Base-by-base conservation (phyloP, 2,888 invertebrate species). In the Idaea straminata region DNA sequence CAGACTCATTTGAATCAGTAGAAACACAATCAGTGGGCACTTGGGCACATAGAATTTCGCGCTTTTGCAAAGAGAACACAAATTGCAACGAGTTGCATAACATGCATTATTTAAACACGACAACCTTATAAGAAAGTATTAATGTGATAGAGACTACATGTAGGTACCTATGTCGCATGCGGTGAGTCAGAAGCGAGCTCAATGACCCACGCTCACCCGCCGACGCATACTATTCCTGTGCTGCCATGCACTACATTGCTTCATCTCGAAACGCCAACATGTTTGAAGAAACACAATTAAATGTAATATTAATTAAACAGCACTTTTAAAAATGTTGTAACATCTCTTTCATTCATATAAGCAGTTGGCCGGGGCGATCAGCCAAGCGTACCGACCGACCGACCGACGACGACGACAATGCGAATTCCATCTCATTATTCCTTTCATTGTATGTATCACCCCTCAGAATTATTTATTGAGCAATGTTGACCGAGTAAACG, bases 121-220 rank as follows among this genome's bases (percentile, higher is more conserved):
- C 87, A 87, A 86, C 90, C 90, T 89, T 91, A 88, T 90, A 91
- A 83, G 91, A 92, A 91, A 91, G 89, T 88, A 89, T 89, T 90
- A 91, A 88, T 86, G 87, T 90, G 86, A 89, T 90, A 88, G 88
- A 86, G 83, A 83, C 83, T 86, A 83, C 86, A 83, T 83, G 82
- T 25, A 25, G 25, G 25, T 84, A 83, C 47, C 47, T 47, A 47
- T 85, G 87, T 88, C 86, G 86, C 86, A 81, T 81, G 79, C 82
- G 81, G 84, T 90, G 91, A 91, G 75, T 91, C 91, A 91, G 80
- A 77, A 74, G 72, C 70, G 83, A 82, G 89, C 84, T 81, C 90
- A 84, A 82, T 89, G 91, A 91, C 88, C 91, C 87, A 77, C 81
- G 81, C 77, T 77, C 80, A 78, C 80, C 78, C 84, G 83, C 83